Evolutionary conservation across 2,888 invertebrate genomes (phyloP), one percentile per base, ranked within the genome.

Genomic region (Camponotus fellah): DNA sequence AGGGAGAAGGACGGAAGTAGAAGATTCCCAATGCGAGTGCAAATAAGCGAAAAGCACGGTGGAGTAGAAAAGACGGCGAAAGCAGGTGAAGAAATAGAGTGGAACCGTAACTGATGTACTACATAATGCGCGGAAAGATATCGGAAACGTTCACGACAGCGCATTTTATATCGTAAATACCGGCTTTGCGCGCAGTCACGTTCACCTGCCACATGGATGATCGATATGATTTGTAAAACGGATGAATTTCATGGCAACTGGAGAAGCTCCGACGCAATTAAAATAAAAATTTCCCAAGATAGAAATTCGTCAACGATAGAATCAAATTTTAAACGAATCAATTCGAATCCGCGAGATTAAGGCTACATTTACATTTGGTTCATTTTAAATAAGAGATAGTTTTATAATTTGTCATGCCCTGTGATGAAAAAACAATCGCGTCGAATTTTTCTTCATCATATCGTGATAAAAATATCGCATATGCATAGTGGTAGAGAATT

Each of bases 151-250:
- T 79, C 58, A 21, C 32, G 58, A 79, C 69, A 71, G 79, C 46
- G 37, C 72, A 79, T 79, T 60, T 79, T 71, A 71, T 79, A 58
- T 69, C 71, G 21, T 69, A 79, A 75, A 71, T 58, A 58, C 10
- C 5, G 46, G 60, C 46, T 72, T 26, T 49, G 49, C 17, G 49
- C 21, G 17, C 71, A 46, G 43, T 79, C 72, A 72, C 21, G 21
- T 71, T 34, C 69, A 43, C 12, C 71, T 21, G 71, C 34, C 79
- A 79, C 71, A 60, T 60, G 58, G 40, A 43, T 62, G 79, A 71
- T 79, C 71, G 79, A 60, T 75, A 64, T 21, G 60, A 14, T 49
- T 46, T 34, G 58, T 60, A 17, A 58, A 71, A 37, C 46, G 37
- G 37, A 71, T 79, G 46, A 62, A 71, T 62, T 71, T 43, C 62